Evolutionary conservation across 2,797 vertebrate genomes (phyloP), one percentile per base, ranked within the genome.

Genomic region (Acipenser transmontanus): DNA sequence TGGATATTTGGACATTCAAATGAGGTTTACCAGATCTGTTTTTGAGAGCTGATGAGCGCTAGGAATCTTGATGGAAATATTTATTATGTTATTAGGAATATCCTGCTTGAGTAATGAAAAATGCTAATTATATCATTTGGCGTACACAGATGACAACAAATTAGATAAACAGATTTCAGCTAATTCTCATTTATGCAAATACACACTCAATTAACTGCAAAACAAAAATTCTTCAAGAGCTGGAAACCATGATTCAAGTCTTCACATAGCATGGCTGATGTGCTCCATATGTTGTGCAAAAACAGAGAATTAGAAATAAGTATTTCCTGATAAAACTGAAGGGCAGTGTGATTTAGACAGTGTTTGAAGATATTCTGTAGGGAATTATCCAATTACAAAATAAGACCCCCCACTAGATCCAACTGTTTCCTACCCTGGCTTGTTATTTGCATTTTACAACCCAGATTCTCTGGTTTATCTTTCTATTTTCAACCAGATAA

Each of bases 131-230:
- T 6, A 13, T 14, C 47, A 60, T 59, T 66, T 57, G 7, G n/a
- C 13, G 17, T 49, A 52, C 6, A 9, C 47, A 56, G n/a, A 59
- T 60, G 48, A 66, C n/a, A 50, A 9, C 47, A 50, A 59, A 49
- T 60, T 51, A 56, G 64, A 66, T 59, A 8, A n/a, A 12, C 47
- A 49, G n/a, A 61, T 50, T 63, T 49, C 2, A 60, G 50, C n/a
- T 17, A 14, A 66, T 66, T 66, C n/a, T 50, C 34, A 49, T 50
- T 11, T 50, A 60, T 66, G 65, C 65, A 60, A 60, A 66, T 50
- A 48, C 7, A 47, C 56, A n/a, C 57, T 50, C 56, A 66, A 60
- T 66, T 65, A 65, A 57, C 47, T 59, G 48, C 1, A 6, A 60
- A 60, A 66, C 57, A 66, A 48, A n/a, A 49, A 13, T 66, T 66